These are phyloP conservation scores for Odobenus rosmarus DNA, from an alignment of 2,113 vertebrate species.

Conservation along the genomic window DNA sequence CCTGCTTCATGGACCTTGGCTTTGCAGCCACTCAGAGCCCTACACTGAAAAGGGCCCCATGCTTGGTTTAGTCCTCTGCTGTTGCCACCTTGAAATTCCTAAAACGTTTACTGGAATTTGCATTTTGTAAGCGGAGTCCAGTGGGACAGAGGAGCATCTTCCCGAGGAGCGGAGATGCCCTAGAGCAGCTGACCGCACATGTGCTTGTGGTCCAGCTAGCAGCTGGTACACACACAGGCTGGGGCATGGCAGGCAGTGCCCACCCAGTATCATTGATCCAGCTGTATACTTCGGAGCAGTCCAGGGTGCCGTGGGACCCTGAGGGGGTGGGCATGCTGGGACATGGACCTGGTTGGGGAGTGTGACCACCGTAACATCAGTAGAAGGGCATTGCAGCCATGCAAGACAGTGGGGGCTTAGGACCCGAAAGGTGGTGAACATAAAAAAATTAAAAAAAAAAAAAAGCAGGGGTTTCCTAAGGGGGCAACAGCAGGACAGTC, in stretches of 20 bases:
- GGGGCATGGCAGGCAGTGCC: rapidly evolving
- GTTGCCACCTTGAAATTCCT: neutral
- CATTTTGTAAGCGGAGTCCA: neutral
- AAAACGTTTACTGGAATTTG: neutral
- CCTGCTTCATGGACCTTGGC: neutral
- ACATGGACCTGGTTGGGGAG: neutral
- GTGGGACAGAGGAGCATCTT: neutral
- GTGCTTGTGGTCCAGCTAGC: neutral
- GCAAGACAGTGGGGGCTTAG: neutral
- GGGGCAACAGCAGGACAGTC: neutral
- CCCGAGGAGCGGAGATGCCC: neutral
- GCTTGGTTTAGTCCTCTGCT: neutral
- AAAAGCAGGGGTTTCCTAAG: neutral
- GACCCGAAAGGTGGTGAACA: neutral
- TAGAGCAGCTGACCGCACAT: neutral
- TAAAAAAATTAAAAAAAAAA: too few relatives aligned
- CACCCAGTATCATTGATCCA: neutral
- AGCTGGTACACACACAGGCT: neutral
- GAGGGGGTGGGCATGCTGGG: neutral
- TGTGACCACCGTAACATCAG: neutral
- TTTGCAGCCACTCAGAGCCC: neutral
- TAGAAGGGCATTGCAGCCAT: neutral
- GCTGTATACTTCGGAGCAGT: neutral
- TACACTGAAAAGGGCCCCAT: neutral
- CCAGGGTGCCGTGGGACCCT: neutral